Evolutionary conservation across 2,888 invertebrate genomes (phyloP).

Genomic region (Dascillus cervinus): DNA sequence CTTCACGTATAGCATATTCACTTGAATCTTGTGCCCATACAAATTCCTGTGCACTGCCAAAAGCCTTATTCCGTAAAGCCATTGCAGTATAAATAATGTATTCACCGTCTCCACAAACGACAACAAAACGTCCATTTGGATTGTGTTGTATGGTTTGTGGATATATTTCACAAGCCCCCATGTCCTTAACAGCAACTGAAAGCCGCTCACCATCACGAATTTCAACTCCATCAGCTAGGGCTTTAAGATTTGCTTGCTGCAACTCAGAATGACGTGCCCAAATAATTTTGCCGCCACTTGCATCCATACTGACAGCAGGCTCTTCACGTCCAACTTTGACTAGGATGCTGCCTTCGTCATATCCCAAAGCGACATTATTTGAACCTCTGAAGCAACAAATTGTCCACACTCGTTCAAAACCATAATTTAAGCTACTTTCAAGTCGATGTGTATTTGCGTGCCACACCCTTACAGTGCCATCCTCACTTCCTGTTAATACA

Average conservation of each 20-base stretch:
- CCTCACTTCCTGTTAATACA: conserved; percentile 94
- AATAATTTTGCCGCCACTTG: conserved; percentile 95
- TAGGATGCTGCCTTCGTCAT: conserved; percentile 93
- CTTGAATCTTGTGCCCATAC: conserved; percentile 98
- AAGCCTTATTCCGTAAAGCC: conserved; percentile 97
- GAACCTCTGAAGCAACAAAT: conserved; percentile 88
- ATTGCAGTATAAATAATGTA: conserved; percentile 99
- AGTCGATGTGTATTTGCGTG: conserved; percentile 96
- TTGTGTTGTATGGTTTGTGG: conserved; percentile 98
- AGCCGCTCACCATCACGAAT: conserved; percentile 88
- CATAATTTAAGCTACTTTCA: conserved; percentile 95
- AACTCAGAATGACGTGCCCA: conserved; percentile 99
- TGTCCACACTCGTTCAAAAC: conserved; percentile 97
- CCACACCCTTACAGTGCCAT: conserved; percentile 96
- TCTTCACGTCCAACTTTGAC: conserved; percentile 97
- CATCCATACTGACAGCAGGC: conserved; percentile 99
- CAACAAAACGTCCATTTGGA: conserved; percentile 90
- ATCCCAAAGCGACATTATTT: conserved; percentile 96
- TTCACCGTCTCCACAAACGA: conserved; percentile 98
- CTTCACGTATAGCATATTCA: conserved; percentile 73
- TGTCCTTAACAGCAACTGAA: conserved; percentile 92
- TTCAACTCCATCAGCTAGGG: conserved; percentile 67
- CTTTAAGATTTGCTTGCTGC: conserved; percentile 91
- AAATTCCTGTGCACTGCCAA: conserved; percentile 97
- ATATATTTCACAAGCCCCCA: conserved; percentile 99